A percentile compares a stretch with the other conserved stretches of the same genome.
Evolutionary conservation across 1,140 invertebrate genomes (phyloP).

Genomic region (Papilio polyxenes): DNA sequence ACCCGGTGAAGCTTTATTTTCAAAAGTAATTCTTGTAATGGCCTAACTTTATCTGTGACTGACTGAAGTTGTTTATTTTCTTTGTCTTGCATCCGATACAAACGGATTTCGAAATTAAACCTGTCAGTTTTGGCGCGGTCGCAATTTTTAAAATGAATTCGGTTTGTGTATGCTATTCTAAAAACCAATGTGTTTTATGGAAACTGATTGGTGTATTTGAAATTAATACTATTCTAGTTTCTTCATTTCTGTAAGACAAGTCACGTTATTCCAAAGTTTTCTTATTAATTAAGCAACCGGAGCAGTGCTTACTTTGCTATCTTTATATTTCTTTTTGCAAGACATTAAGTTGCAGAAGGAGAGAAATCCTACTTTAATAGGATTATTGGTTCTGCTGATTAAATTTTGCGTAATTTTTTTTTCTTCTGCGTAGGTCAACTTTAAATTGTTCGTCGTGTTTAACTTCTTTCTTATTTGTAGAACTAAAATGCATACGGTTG

Average conservation of each 20-base stretch:
- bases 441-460: too few species aligned
- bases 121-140: not conserved
- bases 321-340: not conserved
- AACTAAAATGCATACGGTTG: too few species aligned
- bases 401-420: not conserved
- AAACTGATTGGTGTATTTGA: too few species aligned
- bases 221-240: not conserved
- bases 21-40: not conserved
- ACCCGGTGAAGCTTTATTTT: not conserved
- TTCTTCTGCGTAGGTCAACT: not conserved
- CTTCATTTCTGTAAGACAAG: too few species aligned
- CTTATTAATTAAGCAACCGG: not conserved
- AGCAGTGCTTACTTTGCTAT: not conserved
- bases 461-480: too few species aligned
- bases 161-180: not conserved
- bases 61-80: not conserved
- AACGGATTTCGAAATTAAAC: not conserved
- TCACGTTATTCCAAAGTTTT: not conserved
- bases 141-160: not conserved
- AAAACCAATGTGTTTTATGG: not conserved
- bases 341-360: not conserved
- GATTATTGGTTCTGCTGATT: not conserved
- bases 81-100: not conserved
- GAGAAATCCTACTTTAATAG: not conserved
- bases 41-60: not conserved